Evolutionary conservation across 2,797 vertebrate genomes (phyloP).

Genomic region (Rhynchotus rufescens): DNA sequence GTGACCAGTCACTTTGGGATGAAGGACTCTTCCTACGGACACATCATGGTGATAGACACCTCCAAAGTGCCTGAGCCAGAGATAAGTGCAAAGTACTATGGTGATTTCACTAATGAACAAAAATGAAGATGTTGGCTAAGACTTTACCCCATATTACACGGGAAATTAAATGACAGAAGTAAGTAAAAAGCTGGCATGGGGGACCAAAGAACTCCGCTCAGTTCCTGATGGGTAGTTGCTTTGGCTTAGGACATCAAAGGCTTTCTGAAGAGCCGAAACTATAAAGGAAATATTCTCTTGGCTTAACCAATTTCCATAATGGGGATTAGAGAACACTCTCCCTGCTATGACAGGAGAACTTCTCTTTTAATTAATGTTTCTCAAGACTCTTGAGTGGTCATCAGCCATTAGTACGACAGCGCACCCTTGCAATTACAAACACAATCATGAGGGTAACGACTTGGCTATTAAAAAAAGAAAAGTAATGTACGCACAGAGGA

Average conservation of each 20-base stretch:
- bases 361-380: conserved; percentile 50
- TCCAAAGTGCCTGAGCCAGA: neutral
- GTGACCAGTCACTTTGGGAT: conserved; percentile 15
- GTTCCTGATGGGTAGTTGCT: conserved; percentile 43
- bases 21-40: neutral
- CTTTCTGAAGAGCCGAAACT: conserved; percentile 30
- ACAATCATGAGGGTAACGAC: conserved; percentile 3
- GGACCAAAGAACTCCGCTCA: conserved; percentile 12
- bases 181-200: conserved; percentile 52
- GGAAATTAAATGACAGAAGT: conserved; percentile 50
- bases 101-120: conserved; percentile 47
- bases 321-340: conserved; percentile 35
- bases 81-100: conserved; percentile 21
- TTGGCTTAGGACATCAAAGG: conserved; percentile 53
- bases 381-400: conserved; percentile 10
- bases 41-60: neutral
- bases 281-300: conserved; percentile 31
- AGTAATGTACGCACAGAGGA: neutral
- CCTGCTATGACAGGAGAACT: conserved; percentile 28
- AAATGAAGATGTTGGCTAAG: conserved; percentile 41
- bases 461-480: conserved; percentile 7
- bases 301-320: conserved; percentile 57
- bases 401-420: conserved; percentile 25
- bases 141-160: neutral
- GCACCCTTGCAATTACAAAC: conserved; percentile 39